phyloP scores from a whole-genome alignment of 2,888 invertebrate genomes.

The Apodemia hepburni region DNA sequence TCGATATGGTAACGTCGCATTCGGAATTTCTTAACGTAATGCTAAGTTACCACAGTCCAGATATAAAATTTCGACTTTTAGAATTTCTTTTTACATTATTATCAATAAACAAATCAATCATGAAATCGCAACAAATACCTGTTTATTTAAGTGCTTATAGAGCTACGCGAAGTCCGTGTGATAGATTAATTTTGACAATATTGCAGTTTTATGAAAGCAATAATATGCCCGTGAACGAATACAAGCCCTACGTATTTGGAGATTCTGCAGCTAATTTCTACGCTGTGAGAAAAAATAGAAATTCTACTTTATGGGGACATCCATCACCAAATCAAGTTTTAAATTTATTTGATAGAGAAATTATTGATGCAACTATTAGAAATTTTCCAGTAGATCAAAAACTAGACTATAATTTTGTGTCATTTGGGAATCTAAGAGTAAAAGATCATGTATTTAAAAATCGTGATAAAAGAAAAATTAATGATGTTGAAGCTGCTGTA shows the following conservation, averaged over 20 bases:
- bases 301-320: slow-evolving; percentile 83
- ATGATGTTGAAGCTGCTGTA: slow-evolving; percentile 46
- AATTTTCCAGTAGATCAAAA: slow-evolving; percentile 85
- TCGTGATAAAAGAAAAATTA: slow-evolving; percentile 32
- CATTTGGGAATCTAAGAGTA: slow-evolving; percentile 31
- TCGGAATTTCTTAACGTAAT: slow-evolving; percentile 88
- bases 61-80: slow-evolving; percentile 81
- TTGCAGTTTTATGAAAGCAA: slow-evolving; percentile 85
- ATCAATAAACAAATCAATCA: slow-evolving; percentile 81
- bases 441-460: slow-evolving; percentile 24
- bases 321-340: slow-evolving; percentile 87
- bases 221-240: slow-evolving; percentile 82
- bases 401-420: slow-evolving; percentile 68
- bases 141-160: slow-evolving; percentile 89
- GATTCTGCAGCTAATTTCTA: slow-evolving; percentile 89
- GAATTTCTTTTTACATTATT: slow-evolving; percentile 83
- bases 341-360: slow-evolving; percentile 83
- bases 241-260: slow-evolving; percentile 92
- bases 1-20: slow-evolving; percentile 88
- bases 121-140: slow-evolving; percentile 86
- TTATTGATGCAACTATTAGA: slow-evolving; percentile 83
- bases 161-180: slow-evolving; percentile 84
- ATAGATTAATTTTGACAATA: slow-evolving; percentile 85
- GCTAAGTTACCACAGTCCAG: slow-evolving; percentile 69
- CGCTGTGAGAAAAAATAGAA: slow-evolving; percentile 80